phyloP scores from a whole-genome alignment of 2,888 invertebrate genomes.

The Acanthopleura granulata region DNA sequence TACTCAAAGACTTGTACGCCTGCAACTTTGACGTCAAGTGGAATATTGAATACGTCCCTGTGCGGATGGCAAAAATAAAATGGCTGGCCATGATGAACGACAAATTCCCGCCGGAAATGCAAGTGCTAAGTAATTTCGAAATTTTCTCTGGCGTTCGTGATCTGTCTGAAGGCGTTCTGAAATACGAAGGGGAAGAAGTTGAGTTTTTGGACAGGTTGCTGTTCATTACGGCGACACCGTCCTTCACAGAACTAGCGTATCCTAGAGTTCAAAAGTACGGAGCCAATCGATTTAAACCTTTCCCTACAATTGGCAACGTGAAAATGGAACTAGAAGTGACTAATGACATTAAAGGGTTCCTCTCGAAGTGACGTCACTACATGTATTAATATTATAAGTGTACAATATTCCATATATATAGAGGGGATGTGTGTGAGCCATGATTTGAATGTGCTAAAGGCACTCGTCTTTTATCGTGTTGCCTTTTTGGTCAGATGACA shows the following conservation, averaged over 20 bases:
- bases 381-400: slow-evolving; percentile 18
- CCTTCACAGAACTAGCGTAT: slow-evolving; percentile 35
- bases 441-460: no score
- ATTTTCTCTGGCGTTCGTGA: slow-evolving; percentile 59
- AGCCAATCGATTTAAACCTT: slow-evolving; percentile 32
- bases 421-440: no score
- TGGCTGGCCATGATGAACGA: slow-evolving; percentile 64
- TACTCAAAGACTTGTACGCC: slow-evolving; percentile 58
- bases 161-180: slow-evolving; percentile 63
- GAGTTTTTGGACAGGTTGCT: slow-evolving; percentile 63
- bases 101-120: slow-evolving; percentile 61
- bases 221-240: slow-evolving; percentile 57
- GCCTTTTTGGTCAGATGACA: no score
- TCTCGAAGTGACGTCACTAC: slow-evolving; percentile 21
- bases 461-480: no score
- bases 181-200: slow-evolving; percentile 61
- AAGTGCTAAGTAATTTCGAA: slow-evolving; percentile 57
- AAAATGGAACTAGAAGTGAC: slow-evolving; percentile 46
- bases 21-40: slow-evolving; percentile 61
- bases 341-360: slow-evolving; percentile 32
- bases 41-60: slow-evolving; percentile 63
- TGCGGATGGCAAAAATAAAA: slow-evolving; percentile 56
- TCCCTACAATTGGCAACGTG: slow-evolving; percentile 37
- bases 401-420: no score
- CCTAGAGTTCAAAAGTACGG: slow-evolving; percentile 49